Evolutionary conservation across 2,888 invertebrate species (phyloP).

Genomic region (Coleophora deauratella): DNA sequence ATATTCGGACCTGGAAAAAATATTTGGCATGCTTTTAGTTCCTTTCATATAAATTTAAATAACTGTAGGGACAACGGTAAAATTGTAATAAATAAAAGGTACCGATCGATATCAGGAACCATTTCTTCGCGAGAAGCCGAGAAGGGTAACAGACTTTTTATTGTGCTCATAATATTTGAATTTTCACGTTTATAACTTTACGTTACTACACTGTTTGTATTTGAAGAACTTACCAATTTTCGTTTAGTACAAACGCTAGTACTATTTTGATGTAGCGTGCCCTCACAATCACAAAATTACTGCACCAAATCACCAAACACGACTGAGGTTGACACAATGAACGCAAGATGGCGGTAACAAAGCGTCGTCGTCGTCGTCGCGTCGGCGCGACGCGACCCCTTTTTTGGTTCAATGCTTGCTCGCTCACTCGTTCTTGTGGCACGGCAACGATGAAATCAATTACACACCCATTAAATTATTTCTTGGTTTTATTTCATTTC

Average conservation of each 20-base stretch:
- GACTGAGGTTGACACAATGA: conserved; percentile 51
- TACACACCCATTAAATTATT: too few species aligned
- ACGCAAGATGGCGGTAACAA: conserved; percentile 69
- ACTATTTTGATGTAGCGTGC: conserved; percentile 41
- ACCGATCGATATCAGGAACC: conserved; percentile 21
- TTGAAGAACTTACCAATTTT: conserved; percentile 51
- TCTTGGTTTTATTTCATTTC: too few species aligned
- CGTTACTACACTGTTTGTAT: conserved; percentile 41
- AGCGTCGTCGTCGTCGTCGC: conserved; percentile 2
- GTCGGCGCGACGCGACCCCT: conserved; percentile 26
- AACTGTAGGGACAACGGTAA: conserved; percentile 5
- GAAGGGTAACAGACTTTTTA: not conserved
- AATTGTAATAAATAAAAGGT: conserved; percentile 5
- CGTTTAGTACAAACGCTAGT: conserved; percentile 36
- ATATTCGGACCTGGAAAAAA: conserved; percentile 36
- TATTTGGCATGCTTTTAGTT: not conserved
- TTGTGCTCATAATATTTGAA: conserved; percentile 5
- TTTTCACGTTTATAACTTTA: conserved; percentile 48
- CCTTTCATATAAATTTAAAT: conserved; percentile 3
- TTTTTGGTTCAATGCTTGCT: too few species aligned
- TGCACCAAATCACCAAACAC: conserved; percentile 38
- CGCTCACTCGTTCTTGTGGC: too few species aligned
- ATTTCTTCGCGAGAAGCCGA: conserved; percentile 11
- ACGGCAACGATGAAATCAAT: too few species aligned
- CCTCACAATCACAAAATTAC: conserved; percentile 48